These are phyloP conservation scores for Dissostichus mawsoni DNA, from an alignment of 2,113 vertebrate genomes.

Conservation along the genomic window DNA sequence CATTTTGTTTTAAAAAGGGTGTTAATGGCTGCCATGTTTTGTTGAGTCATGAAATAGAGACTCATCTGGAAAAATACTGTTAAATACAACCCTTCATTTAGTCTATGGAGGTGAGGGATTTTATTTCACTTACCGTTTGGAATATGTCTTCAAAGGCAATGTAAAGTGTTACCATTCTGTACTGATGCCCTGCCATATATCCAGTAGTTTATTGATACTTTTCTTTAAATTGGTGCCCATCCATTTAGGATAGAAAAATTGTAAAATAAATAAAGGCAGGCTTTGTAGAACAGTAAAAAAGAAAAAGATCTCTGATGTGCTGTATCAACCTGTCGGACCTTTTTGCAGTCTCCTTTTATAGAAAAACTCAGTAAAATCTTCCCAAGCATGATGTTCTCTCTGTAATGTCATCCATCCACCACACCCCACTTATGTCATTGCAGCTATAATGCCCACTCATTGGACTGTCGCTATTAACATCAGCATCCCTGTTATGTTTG, in stretches of 20 bases:
- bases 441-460: slow-evolving; percentile 59
- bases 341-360: slow-evolving; percentile 38
- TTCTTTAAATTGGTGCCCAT: not conserved
- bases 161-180: not conserved
- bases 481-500: slow-evolving; percentile 72
- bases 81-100: too few species aligned
- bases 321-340: slow-evolving; percentile 17
- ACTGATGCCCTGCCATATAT: not conserved
- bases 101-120: too few species aligned
- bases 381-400: slow-evolving; percentile 49
- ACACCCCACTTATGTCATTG: slow-evolving; percentile 37
- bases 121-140: too few species aligned
- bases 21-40: too few species aligned
- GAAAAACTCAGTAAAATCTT: slow-evolving; percentile 47
- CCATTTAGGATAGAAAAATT: not conserved
- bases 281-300: not conserved
- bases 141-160: too few species aligned
- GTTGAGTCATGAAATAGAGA: too few species aligned
- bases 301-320: too few species aligned
- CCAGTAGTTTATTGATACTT: not conserved
- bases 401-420: slow-evolving; percentile 46
- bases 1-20: too few species aligned
- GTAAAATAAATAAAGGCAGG: not conserved
- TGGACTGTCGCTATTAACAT: slow-evolving; percentile 48
- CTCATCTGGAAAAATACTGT: too few species aligned